Base-by-base conservation (phyloP, 2,888 invertebrate genomes). In the Linyphia triangularis region DNA sequence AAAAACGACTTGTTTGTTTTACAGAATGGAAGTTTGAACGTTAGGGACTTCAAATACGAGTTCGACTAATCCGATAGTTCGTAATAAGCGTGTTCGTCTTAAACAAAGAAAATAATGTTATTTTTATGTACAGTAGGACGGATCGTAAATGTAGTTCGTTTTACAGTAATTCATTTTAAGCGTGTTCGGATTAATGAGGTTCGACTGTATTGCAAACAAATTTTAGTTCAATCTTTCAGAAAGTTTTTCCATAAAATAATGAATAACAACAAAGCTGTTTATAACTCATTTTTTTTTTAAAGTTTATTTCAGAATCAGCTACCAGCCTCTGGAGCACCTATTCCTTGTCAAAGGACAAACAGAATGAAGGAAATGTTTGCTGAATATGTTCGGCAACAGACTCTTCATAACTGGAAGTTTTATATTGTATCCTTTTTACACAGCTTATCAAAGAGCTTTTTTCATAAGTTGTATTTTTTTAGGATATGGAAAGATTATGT, bases 401-500 rank as follows among this genome's bases (percentile, higher is more conserved):
- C 98, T 22, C 94, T 96, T 92, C 96, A 96, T 92, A 97, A 98
- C 93, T 99, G 98, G 98, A 98, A 98, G 94, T 99, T 98, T 94
- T 99, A 98, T 98, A 97, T 99, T 94, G 98, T 98, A 97, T 93
- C 91, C 96, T 90, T 88, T 83, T 26, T 61, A 84, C n/a, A n/a
- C n/a, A n/a, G n/a, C n/a, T n/a, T n/a, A n/a, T n/a, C n/a, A n/a
- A n/a, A n/a, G n/a, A n/a, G n/a, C n/a, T n/a, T n/a, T n/a, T n/a
- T n/a, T n/a, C n/a, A n/a, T n/a, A n/a, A n/a, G n/a, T n/a, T n/a
- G n/a, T n/a, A n/a, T n/a, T n/a, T n/a, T n/a, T n/a, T n/a, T n/a
- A n/a, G n/a, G n/a, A n/a, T n/a, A n/a, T n/a, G n/a, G n/a, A n/a
- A n/a, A n/a, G n/a, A n/a, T n/a, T n/a, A n/a, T n/a, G n/a, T n/a